Evolutionary conservation across 1,140 invertebrate species (phyloP).

Genomic region (Thaumetopoea pityocampa): DNA sequence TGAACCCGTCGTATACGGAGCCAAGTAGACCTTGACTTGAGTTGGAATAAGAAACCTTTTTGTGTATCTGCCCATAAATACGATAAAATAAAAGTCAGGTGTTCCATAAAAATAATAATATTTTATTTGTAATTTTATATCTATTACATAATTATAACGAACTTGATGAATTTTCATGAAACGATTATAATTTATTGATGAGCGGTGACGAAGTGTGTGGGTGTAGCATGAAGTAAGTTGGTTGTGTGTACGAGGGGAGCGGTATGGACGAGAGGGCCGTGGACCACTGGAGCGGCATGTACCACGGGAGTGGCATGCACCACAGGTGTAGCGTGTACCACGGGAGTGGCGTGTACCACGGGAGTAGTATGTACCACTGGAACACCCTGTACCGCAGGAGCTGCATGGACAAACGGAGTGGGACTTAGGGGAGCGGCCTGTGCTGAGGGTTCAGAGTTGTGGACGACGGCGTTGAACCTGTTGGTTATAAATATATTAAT

Average conservation of each 20-base stretch:
- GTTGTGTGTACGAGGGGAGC: slow-evolving; percentile 26
- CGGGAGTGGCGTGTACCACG: slow-evolving; percentile 43
- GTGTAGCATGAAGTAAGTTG: slow-evolving; percentile 18
- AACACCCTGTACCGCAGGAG: slow-evolving; percentile 30
- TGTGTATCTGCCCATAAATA: too few species aligned
- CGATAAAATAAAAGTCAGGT: neutral
- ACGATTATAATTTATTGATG: slow-evolving; percentile 32
- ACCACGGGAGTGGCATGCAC: slow-evolving; percentile 49
- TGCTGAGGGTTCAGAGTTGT: slow-evolving; percentile 45
- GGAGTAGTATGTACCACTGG: slow-evolving; percentile 40
- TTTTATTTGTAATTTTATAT: too few species aligned
- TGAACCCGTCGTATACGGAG: too few species aligned
- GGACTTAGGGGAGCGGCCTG: slow-evolving; percentile 23
- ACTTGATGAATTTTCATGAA: slow-evolving; percentile 4
- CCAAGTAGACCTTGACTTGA: too few species aligned
- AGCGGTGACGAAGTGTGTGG: slow-evolving; percentile 28
- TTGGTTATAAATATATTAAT: slow-evolving; percentile 19
- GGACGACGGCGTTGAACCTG: slow-evolving; percentile 64
- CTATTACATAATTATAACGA: slow-evolving; percentile 2
- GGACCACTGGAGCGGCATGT: slow-evolving; percentile 29
- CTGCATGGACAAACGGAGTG: slow-evolving; percentile 16
- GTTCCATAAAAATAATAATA: too few species aligned
- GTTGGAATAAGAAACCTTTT: too few species aligned
- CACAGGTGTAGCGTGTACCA: slow-evolving; percentile 21
- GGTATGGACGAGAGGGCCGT: slow-evolving; percentile 31